phyloP scores from a whole-genome alignment of 30 jellyfish, hydroid and myxozoan species.

The Sanderia malayensis region DNA sequence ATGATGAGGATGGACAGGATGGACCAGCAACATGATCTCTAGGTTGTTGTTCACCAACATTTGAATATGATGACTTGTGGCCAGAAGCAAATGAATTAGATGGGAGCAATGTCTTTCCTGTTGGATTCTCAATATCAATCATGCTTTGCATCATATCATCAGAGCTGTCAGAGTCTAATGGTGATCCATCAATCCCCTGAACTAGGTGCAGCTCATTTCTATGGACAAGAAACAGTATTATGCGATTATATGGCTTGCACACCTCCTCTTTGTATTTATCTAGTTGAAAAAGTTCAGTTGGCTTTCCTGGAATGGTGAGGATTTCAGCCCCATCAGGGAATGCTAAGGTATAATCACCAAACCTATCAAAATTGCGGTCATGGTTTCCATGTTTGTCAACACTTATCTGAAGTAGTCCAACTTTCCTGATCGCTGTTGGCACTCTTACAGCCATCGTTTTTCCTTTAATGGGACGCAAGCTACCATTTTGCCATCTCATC shows the following conservation, averaged over 20 bases:
- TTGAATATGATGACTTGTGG: background rate
- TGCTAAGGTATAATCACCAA: background rate
- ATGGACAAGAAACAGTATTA: background rate
- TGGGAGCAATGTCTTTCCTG: slow-evolving; percentile 1
- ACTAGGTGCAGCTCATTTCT: background rate
- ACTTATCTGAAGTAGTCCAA: background rate
- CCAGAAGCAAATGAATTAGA: background rate
- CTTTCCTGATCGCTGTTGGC: background rate
- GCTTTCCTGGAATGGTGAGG: background rate
- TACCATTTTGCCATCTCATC: background rate
- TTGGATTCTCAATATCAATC: background rate
- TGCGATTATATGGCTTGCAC: background rate
- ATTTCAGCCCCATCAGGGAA: background rate
- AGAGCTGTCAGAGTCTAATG: background rate
- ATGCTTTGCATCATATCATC: background rate
- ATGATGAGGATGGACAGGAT: background rate
- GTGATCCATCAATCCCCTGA: background rate
- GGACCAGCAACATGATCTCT: too few relatives aligned
- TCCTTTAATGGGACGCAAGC: background rate
- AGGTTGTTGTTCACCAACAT: background rate
- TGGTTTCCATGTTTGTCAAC: background rate
- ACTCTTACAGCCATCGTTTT: background rate
- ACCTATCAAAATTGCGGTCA: background rate
- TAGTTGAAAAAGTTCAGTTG: background rate
- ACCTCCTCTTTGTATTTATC: background rate